A percentile compares a stretch with the other conserved stretches of the same genome.
phyloP scores from a whole-genome alignment of 2,888 invertebrate species.

The Mechanitis mazaeus region DNA sequence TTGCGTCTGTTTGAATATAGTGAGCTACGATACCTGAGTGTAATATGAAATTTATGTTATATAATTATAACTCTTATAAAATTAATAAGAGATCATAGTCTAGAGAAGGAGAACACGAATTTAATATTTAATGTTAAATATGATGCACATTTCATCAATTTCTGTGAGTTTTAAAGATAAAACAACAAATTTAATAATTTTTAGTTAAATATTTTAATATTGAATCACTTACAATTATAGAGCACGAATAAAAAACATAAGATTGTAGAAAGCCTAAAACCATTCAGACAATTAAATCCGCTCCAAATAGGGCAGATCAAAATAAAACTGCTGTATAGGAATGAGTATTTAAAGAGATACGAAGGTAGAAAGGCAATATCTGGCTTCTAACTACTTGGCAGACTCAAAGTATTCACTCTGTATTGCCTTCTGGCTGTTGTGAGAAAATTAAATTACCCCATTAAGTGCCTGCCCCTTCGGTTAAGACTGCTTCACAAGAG shows the following conservation, averaged over 20 bases:
- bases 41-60: not conserved
- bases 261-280: slow-evolving; percentile 1
- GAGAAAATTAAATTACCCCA: slow-evolving; percentile 64
- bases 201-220: not conserved
- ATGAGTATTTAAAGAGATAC: slow-evolving; percentile 33
- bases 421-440: slow-evolving; percentile 46
- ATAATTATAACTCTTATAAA: no score
- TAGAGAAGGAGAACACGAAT: no score
- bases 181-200: no score
- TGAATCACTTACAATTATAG: slow-evolving; percentile 3
- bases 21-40: not conserved
- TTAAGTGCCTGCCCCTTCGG: slow-evolving; percentile 46
- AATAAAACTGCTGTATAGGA: slow-evolving; percentile 28
- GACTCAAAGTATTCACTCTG: slow-evolving; percentile 33
- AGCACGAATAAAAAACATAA: not conserved
- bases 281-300: slow-evolving; percentile 12
- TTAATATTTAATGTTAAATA: no score
- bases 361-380: slow-evolving; percentile 35
- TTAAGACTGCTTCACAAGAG: slow-evolving; percentile 26
- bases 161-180: no score
- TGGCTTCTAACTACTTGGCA: slow-evolving; percentile 36
- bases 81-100: no score
- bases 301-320: slow-evolving; percentile 17
- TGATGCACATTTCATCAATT: no score
- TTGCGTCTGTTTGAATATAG: not conserved